These are phyloP conservation scores for Chesias legatella DNA, from an alignment of 2,888 invertebrate genomes.

Conservation along the genomic window DNA sequence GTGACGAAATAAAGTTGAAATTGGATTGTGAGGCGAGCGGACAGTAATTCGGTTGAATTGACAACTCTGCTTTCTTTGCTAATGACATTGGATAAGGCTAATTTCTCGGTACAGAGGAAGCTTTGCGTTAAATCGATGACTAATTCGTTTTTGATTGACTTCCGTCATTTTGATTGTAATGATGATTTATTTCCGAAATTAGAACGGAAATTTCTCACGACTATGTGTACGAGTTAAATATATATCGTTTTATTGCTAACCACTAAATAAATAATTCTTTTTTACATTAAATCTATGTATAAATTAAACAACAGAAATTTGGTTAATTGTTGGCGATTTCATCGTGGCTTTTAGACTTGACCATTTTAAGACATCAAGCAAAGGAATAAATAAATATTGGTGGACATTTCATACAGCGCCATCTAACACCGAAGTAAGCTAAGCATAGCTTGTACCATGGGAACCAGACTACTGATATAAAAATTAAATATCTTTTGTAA, in stretches of 20 bases:
- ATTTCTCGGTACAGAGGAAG: slow-evolving; percentile 34
- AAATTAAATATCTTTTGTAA: no score
- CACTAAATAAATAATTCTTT: no score
- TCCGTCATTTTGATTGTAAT: slow-evolving; percentile 19
- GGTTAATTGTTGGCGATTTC: no score
- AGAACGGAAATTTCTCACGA: slow-evolving; percentile 20
- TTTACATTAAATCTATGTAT: no score
- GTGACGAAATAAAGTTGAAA: slow-evolving; percentile 14
- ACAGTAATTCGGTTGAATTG: slow-evolving; percentile 33
- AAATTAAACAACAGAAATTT: slow-evolving; percentile 1
- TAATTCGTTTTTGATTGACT: slow-evolving; percentile 56
- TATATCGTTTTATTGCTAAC: no score
- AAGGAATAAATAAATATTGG: no score
- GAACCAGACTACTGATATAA: no score
- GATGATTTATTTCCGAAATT: slow-evolving; percentile 8
- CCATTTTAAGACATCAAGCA: no score
- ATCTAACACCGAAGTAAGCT: no score
- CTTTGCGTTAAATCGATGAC: slow-evolving; percentile 41
- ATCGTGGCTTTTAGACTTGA: no score
- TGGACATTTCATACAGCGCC: no score
- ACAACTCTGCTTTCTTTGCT: slow-evolving; percentile 53
- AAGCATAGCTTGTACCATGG: no score
- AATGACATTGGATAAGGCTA: slow-evolving; percentile 51
- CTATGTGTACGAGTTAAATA: background rate
- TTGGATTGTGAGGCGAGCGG: slow-evolving; percentile 19